Base-by-base conservation (phyloP, 1,140 invertebrate genomes). In the Ectropis grisescens region DNA sequence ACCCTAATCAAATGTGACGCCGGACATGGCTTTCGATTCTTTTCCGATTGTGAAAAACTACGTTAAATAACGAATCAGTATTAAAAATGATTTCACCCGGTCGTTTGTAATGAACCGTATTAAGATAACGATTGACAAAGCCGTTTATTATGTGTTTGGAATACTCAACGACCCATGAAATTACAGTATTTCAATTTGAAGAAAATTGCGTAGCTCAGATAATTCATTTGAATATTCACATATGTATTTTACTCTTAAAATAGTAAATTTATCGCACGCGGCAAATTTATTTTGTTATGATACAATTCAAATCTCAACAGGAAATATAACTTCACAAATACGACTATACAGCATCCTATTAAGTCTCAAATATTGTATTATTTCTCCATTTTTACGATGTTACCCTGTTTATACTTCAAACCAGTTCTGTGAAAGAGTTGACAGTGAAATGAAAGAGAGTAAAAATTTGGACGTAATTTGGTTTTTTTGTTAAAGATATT, bases 401-500 rank as follows among this genome's bases (percentile, higher is more conserved):
- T 37, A 30, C 35, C 41, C 33, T 52, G 37, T 44, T 57, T 46
- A 50, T 62, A 56, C 62, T 60, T 51, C 43, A 34, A 53, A n/a
- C n/a, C n/a, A n/a, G n/a, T 55, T 52, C 58, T 46, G 43, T 51
- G 49, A 65, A 60, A 61, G 58, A 65, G 29, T 55, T 50, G 59
- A 56, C 43, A 60, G 58, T 68, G 66, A 66, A 74, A 53, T 58
- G 39, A 52, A 47, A 55, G 52, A 59, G 16, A 4, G 66, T 66
- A 61, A 69, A 69, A 56, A 58, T 57, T 57, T 57, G 57, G 49
- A 58, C 51, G 46, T 60, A 66, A 55, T 68, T 51, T 46, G 53
- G 62, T 59, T 67, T 72, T 59, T 69, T 72, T 67, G 53, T 62
- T 42, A 52, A 60, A 66, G 44, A 47, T 59, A 66, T 70, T 68